Base-by-base conservation (phyloP, 2,113 vertebrate genomes). In the Vidua macroura region DNA sequence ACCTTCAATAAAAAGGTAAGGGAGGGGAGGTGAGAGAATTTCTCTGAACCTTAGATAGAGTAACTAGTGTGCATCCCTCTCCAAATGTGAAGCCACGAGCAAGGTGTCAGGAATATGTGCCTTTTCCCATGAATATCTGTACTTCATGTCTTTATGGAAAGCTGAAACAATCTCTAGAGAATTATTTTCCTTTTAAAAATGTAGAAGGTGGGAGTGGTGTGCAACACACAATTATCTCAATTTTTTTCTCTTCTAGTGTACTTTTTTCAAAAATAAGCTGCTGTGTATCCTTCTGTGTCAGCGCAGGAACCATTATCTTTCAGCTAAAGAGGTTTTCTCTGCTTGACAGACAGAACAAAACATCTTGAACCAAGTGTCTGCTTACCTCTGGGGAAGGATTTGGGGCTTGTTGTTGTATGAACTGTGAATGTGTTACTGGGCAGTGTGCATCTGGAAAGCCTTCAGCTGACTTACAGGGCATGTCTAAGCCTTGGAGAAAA, bases 291-390 rank as follows among this genome's bases (percentile, higher is more conserved):
- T 92, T 63, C 48, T 48, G 48, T 91, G 56, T 37, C 48, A 88
- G 59, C 30, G 41, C 31, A 53, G n/a, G 21, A 82, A 30, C 56
- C 60, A 39, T 62, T 92, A 35, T 70, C 27, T 92, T 28, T 83
- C 85, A 93, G 67, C 51, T 69, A 23, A 93, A 90, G 49, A 78
- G 39, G 10, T 72, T 92, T 94, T 52, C 69, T 88, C 52, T 68
- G 27, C 37, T 72, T 92, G 64, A 78, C 80, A 86, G 35, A 63
- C 35, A 64, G 83, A 95, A 84, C 53, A 79, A 92, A 94, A n/a
- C 44, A 41, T 86, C 86, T 86, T 91, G 80, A 95, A 86, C 69
- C 69, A 74, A 66, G 68, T 59, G 48, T 15, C 43, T 92, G 3
- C 60, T 75, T 86, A n/a, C 56, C 62, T 88, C 70, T 94, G 62